A percentile compares a stretch with the other conserved stretches of the same genome.
These are phyloP conservation scores for Athripsodes cinereus DNA, from an alignment of 2,888 invertebrate genomes.

Conservation along the genomic window DNA sequence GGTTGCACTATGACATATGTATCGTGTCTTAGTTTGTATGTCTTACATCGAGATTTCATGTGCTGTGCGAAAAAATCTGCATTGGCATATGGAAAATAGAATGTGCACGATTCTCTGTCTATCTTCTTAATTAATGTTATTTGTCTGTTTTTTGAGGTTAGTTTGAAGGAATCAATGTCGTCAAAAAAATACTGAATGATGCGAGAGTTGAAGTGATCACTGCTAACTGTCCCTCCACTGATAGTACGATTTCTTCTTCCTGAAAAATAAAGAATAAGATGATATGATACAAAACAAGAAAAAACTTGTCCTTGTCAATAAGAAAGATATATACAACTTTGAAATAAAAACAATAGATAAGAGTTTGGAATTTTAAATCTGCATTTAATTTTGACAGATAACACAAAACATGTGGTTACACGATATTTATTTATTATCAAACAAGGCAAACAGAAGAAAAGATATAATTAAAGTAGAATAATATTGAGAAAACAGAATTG, in stretches of 20 bases:
- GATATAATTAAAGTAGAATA: too few species aligned
- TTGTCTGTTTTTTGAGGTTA: conserved; percentile 42
- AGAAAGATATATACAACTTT: too few species aligned
- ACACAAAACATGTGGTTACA: too few species aligned
- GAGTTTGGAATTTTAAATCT: too few species aligned
- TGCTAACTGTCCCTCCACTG: conserved; percentile 49
- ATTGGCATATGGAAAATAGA: conserved; percentile 84
- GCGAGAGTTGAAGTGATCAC: conserved; percentile 43
- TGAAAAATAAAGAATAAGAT: conserved; percentile 28
- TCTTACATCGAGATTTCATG: conserved; percentile 57
- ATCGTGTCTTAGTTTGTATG: conserved; percentile 65
- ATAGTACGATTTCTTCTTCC: conserved; percentile 57
- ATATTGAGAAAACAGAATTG: too few species aligned
- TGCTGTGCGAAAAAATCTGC: conserved; percentile 67
- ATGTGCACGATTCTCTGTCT: conserved; percentile 62
- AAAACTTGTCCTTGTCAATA: too few species aligned
- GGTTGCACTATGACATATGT: conserved; percentile 66
- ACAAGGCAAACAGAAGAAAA: too few species aligned
- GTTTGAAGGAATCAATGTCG: conserved; percentile 42
- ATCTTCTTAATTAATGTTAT: conserved; percentile 44
- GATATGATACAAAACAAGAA: too few species aligned
- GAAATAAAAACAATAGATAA: too few species aligned
- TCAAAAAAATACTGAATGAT: conserved; percentile 41
- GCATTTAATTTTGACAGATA: too few species aligned
- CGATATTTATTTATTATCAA: too few species aligned